Conservation (phyloP, 2,113 vertebrate genomes). For the Columba janthina region DNA sequence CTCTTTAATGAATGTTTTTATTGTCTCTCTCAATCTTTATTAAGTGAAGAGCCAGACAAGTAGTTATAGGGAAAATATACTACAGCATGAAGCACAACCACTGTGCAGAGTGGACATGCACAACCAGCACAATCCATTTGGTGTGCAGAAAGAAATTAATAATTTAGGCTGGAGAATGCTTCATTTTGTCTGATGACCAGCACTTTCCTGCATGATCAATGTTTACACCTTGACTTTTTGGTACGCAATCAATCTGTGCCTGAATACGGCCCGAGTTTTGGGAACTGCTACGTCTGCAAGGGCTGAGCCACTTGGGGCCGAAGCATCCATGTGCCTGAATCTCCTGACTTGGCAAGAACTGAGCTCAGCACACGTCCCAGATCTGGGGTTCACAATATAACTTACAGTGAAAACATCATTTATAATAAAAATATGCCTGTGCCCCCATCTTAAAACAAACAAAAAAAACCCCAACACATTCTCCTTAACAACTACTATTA, state of each 20-base stretch:
- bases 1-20: constrained; percentile 38
- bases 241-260: constrained; percentile 1
- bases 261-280: fast-evolving
- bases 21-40: constrained; percentile 52
- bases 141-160: not conserved
- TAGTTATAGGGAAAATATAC: constrained; percentile 20
- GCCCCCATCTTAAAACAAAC: not conserved
- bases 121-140: fast-evolving
- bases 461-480: not conserved
- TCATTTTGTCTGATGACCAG: constrained; percentile 4
- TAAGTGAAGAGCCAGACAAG: constrained; percentile 32
- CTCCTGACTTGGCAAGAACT: not conserved
- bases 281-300: not conserved
- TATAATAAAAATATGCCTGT: not conserved
- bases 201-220: not conserved
- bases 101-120: fast-evolving
- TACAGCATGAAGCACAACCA: not conserved
- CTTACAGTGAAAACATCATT: not conserved
- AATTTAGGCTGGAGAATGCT: not conserved
- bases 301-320: not conserved
- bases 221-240: constrained; percentile 6
- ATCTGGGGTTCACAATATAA: not conserved
- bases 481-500: not conserved
- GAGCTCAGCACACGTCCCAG: not conserved
- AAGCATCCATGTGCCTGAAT: fast-evolving